phyloP scores from a whole-genome alignment of 1,140 invertebrate species.

The Periplaneta americana region DNA sequence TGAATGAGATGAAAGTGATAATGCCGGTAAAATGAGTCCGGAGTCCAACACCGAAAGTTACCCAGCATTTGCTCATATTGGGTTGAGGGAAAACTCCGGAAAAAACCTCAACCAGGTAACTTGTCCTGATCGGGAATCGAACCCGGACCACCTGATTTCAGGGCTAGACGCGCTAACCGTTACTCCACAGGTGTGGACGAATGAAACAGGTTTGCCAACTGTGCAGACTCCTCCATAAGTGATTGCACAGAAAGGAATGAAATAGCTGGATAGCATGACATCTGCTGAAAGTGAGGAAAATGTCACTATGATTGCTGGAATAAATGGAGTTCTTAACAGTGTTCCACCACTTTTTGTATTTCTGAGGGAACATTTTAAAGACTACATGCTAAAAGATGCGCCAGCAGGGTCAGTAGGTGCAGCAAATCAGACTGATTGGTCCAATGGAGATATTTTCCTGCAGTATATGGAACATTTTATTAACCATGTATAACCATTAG shows the following conservation, averaged over 20 bases:
- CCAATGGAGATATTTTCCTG: neutral
- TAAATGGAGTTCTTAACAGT: conserved; percentile 25
- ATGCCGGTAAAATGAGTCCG: too few relatives aligned
- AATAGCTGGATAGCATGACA: conserved; percentile 27
- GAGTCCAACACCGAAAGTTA: too few relatives aligned
- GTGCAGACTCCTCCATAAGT: conserved; percentile 22
- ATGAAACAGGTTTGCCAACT: too few relatives aligned
- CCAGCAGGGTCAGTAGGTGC: conserved; percentile 27
- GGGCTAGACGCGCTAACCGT: too few relatives aligned
- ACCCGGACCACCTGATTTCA: too few relatives aligned
- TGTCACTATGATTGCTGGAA: conserved; percentile 21
- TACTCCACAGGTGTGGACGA: too few relatives aligned
- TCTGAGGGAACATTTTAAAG: conserved; percentile 24
- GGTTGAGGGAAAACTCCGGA: too few relatives aligned
- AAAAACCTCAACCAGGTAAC: too few relatives aligned
- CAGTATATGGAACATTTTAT: conserved; percentile 32
- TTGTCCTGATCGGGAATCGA: too few relatives aligned
- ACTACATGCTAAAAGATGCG: conserved; percentile 22
- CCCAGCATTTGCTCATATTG: too few relatives aligned
- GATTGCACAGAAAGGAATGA: conserved; percentile 22
- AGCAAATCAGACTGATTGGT: conserved; percentile 12
- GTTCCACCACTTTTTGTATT: conserved; percentile 31
- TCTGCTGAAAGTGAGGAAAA: conserved; percentile 26
- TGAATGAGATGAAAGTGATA: too few relatives aligned
- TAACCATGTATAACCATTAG: too few relatives aligned